A percentile compares a stretch with the other conserved stretches of the same genome.
phyloP scores from a whole-genome alignment of 2,113 vertebrate genomes.

The Dipodomys ordii region DNA sequence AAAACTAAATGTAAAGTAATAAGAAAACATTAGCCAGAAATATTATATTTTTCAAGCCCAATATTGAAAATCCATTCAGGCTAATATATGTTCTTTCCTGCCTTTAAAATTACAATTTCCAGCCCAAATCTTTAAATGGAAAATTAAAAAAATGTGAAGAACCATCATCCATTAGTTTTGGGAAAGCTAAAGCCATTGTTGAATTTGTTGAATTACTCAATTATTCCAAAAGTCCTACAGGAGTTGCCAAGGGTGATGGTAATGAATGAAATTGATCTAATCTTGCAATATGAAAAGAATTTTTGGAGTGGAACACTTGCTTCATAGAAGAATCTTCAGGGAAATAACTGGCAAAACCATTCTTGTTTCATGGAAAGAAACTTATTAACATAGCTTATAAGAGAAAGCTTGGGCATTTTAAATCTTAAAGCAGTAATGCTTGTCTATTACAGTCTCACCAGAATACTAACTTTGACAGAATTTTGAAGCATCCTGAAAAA shows the following conservation, averaged over 20 bases:
- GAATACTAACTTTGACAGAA: slow-evolving; percentile 21
- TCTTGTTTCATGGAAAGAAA: slow-evolving; percentile 69
- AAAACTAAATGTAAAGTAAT: slow-evolving; percentile 20
- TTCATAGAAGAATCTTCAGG: slow-evolving; percentile 75
- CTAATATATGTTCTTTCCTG: slow-evolving; percentile 37
- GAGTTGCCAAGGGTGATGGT: slow-evolving; percentile 59
- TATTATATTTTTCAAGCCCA: slow-evolving; percentile 41
- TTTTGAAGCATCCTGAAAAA: slow-evolving; percentile 32
- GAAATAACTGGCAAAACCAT: slow-evolving; percentile 76
- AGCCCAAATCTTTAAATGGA: slow-evolving; percentile 58
- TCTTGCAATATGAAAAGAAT: slow-evolving; percentile 74
- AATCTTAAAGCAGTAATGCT: slow-evolving; percentile 58
- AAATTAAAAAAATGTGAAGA: slow-evolving; percentile 61
- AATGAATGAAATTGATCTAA: slow-evolving; percentile 77
- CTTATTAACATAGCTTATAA: slow-evolving; percentile 70
- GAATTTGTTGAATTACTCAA: slow-evolving; percentile 78
- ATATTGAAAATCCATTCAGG: slow-evolving; percentile 58
- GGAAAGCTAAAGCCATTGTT: slow-evolving; percentile 72
- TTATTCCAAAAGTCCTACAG: slow-evolving; percentile 67
- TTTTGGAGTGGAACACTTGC: slow-evolving; percentile 72
- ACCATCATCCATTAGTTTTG: slow-evolving; percentile 56
- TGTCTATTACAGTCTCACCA: neutral
- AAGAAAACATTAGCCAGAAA: slow-evolving; percentile 30
- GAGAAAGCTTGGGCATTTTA: slow-evolving; percentile 50
- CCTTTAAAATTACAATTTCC: slow-evolving; percentile 54